phyloP scores from a whole-genome alignment of 2,113 vertebrate species.

The Bambusicola thoracicus region DNA sequence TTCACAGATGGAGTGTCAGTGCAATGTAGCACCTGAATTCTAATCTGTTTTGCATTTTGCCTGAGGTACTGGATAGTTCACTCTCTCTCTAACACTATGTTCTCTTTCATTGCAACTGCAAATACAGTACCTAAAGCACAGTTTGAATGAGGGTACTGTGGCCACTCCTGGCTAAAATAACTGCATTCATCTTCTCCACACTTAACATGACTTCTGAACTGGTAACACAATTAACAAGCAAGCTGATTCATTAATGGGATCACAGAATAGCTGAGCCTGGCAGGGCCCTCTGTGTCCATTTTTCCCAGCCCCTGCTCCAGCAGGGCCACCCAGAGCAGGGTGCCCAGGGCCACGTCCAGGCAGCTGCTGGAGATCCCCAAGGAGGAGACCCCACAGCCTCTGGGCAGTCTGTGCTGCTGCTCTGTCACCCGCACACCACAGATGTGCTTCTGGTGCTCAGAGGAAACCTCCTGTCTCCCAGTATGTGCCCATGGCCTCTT shows the following conservation, averaged over 20 bases:
- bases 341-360: neutral
- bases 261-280: neutral
- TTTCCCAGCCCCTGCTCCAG: neutral
- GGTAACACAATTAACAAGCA: neutral
- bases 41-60: neutral
- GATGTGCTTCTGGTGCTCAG: neutral
- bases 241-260: neutral
- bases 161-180: neutral
- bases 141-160: rapidly evolving
- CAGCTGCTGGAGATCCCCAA: neutral
- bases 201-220: neutral
- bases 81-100: neutral
- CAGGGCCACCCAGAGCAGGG: neutral
- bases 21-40: neutral
- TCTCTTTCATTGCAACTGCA: neutral
- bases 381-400: neutral
- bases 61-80: neutral
- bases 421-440: neutral
- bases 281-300: neutral
- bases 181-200: neutral
- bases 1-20: neutral
- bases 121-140: neutral
- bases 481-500: neutral
- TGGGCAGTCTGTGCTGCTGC: neutral
- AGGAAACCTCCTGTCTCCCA: neutral